Base-by-base conservation (phyloP, 1,140 invertebrate species). In the Acyrthosiphon pisum region DNA sequence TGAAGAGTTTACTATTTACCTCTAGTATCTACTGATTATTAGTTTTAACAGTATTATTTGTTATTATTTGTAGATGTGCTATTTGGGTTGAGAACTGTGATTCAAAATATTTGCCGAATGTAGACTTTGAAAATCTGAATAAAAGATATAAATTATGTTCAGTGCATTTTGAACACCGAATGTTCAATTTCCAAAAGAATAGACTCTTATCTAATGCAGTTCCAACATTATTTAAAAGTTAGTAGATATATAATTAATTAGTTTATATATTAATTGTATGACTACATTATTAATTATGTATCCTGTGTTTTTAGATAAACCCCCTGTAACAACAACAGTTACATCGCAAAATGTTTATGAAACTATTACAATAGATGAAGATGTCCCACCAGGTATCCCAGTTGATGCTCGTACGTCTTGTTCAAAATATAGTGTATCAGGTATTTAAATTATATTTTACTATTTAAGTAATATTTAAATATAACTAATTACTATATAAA, bases 151-250 rank as follows among this genome's bases (percentile, higher is more conserved):
- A 68, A 68, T 68, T 68, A 18, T 68, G 60, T 68, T n/a, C 60
- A 18, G 14, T 68, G 14, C 60, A 68, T n/a, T 68, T 68, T 68
- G 60, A 68, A 68, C 11, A 68, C 30, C 30, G 60, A 68, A 68
- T 68, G 60, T n/a, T 68, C 60, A n/a, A 68, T 68, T 68, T 68
- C n/a, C 60, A n/a, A 68, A 68, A 68, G 60, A 68, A 68, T n/a
- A 30, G 30, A n/a, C 60, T 68, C 14, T 68, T 68, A n/a, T n/a
- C 60, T 3, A 68, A n/a, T n/a, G 60, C 60, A 18, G 30, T n/a
- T 18, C 60, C 60, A 68, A 68, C 60, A n/a, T 14, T 68, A 68
- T 68, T 68, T 68, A 68, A n/a, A n/a, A n/a, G 60, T 68, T n/a
- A n/a, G 60, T 68, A 41, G 41, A 41, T 41, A 4, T 1, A 37